Evolutionary conservation across 2,113 vertebrate genomes (phyloP), one percentile per base, ranked within the genome.

Genomic region (Dolichallabes microphthalmus): DNA sequence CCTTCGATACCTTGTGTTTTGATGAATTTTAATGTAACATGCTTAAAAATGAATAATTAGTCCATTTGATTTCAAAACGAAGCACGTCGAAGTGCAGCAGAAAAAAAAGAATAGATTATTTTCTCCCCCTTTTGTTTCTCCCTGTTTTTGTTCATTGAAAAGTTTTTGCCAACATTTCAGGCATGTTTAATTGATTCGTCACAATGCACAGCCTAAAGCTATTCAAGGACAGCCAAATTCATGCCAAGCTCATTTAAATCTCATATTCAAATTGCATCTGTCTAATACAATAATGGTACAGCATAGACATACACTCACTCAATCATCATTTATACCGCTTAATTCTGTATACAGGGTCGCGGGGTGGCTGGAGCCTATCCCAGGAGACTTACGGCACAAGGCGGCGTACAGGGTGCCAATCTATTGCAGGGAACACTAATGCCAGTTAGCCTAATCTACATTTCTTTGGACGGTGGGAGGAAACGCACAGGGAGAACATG

Each of bases 61-160:
- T 75, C 39, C 32, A 20, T 61, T 8, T 10, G 77, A 79, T 20
- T 85, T 77, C 52, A 25, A 32, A 83, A 71, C 66, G 75, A 85
- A 85, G 61, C 57, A 32, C 82, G 77, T 88, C 87, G 87, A 83
- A 85, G 83, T 87, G 76, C 76, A 81, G 82, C 39, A 63, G 45
- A 73, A 35, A 69, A 77, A 69, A 71, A 74, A n/a, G 66, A 55
- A 55, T 10, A 15, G 35, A 35, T 73, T 88, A n/a, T 86, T 78
- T 86, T 87, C 80, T 6, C 22, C 32, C 45, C 55, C 35, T 25
- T 6, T 11, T 64, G 30, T 55, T 14, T n/a, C n/a, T n/a, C n/a
- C n/a, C 35, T 39, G 19, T 15, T 86, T 85, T 57, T 75, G 15
- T 57, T 87, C 57, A 84, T 63, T 83, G 71, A 52, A 69, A 83